Base-by-base conservation (phyloP, 2,113 vertebrate species). In the Balaenoptera acutorostrata region DNA sequence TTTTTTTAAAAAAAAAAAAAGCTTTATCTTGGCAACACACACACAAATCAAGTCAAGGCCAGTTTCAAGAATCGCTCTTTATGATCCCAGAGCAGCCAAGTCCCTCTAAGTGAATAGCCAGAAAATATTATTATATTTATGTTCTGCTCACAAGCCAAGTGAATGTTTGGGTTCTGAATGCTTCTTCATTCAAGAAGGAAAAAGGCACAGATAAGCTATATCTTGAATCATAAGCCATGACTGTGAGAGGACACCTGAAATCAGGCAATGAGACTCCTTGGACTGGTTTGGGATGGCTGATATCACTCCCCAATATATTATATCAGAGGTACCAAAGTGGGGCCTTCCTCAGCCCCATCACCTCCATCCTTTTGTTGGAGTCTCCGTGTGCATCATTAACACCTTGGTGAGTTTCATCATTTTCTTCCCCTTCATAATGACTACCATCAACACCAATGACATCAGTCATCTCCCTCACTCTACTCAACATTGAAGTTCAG, bases 131-230 rank as follows among this genome's bases (percentile, higher is more conserved):
- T 55, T 92, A 66, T 66, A 33, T 86, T 68, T 25, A 72, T 55
- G 69, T 87, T 66, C 89, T 80, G 49, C 68, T 84, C 69, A 41
- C 31, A 95, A 96, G 63, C 59, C 88, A 92, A 87, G 17, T 15
- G 69, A 92, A 93, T 87, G 39, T 21, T 68, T 91, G 49, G 9
- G 29, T 61, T 83, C 81, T 89, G 78, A 85, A 72, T 41, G 66
- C 20, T 89, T 72, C 90, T 87, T 92, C 29, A 71, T 90, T 94
- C 59, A 90, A 83, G 85, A 93, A 87, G 74, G 69, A 89, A 86
- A 66, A 83, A 46, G 75, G 36, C 33, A 75, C 46, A 82, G 31
- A 57, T 36, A 61, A 68, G 25, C 55, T 49, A 5, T 3, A 21
- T 18, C 20, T 69, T 69, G 33, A 86, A 71, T 91, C 69, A 36